phyloP scores from a whole-genome alignment of 23 tunicate genomes.

The Trididemnum miniatum region DNA sequence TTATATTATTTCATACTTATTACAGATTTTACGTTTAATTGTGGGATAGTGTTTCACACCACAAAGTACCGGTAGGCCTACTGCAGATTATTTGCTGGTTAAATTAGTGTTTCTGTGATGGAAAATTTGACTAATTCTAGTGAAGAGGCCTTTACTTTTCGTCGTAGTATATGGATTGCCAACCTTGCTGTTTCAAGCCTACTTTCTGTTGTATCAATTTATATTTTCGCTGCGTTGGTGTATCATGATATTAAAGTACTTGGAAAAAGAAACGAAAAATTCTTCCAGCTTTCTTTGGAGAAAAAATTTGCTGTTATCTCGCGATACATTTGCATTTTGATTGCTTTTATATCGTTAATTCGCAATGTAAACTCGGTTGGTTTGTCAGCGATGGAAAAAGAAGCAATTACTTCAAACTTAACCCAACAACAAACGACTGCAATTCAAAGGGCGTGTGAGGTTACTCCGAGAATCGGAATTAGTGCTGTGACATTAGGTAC shows the following conservation, averaged over 20 bases:
- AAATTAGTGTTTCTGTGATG: too few species aligned
- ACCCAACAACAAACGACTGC: not conserved
- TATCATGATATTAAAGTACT: not conserved
- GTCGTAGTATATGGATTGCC: not conserved
- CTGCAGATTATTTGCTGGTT: too few species aligned
- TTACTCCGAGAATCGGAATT: not conserved
- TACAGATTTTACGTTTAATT: too few species aligned
- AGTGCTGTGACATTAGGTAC: not conserved
- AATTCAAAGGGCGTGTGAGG: not conserved
- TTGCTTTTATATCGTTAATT: slow-evolving; percentile 1
- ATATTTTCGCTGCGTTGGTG: not conserved
- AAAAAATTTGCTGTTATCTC: not conserved
- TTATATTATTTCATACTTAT: too few species aligned
- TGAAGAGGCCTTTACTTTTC: not conserved
- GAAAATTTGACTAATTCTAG: not conserved
- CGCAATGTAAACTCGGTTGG: not conserved
- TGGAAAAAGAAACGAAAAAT: not conserved
- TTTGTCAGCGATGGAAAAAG: not conserved
- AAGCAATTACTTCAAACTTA: not conserved
- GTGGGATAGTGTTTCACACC: too few species aligned
- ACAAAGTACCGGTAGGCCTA: too few species aligned
- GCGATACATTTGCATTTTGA: not conserved
- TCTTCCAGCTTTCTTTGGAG: not conserved
- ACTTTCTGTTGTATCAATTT: not conserved
- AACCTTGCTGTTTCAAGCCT: not conserved